Evolutionary conservation across 2,888 invertebrate species (phyloP).

Genomic region (Lottia gigantea): DNA sequence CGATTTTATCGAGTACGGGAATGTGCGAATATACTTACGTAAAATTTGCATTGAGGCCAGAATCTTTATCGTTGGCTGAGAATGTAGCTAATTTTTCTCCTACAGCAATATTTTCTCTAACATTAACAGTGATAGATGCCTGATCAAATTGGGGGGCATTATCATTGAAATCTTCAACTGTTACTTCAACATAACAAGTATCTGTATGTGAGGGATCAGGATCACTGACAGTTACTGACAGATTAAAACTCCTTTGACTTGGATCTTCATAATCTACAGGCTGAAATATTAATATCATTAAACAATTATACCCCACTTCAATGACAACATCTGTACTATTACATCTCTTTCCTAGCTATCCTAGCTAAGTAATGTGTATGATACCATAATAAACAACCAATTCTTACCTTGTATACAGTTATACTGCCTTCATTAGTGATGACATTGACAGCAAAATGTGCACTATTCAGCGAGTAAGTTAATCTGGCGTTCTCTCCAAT

Average conservation of each 20-base stretch:
- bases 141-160: conserved; percentile 91
- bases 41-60: conserved; percentile 76
- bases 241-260: conserved; percentile 56
- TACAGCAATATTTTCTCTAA: conserved; percentile 85
- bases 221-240: conserved; percentile 63
- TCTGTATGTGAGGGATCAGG: conserved; percentile 73
- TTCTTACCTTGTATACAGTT: conserved; percentile 46
- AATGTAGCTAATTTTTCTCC: conserved; percentile 93
- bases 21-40: conserved; percentile 50
- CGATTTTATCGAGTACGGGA: too few relatives aligned
- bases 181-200: conserved; percentile 93
- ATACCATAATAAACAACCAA: not conserved
- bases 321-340: too few relatives aligned
- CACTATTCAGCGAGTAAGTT: conserved; percentile 78
- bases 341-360: too few relatives aligned
- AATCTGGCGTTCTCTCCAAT: conserved; percentile 84
- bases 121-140: conserved; percentile 80
- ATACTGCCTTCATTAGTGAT: conserved; percentile 52
- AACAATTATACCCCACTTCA: too few relatives aligned
- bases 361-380: too few relatives aligned
- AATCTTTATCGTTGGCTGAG: conserved; percentile 95
- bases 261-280: conserved; percentile 61
- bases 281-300: conserved; percentile 31
- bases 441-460: conserved; percentile 49
- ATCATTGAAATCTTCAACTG: conserved; percentile 99